Evolutionary conservation across 2,888 invertebrate genomes (phyloP).

Genomic region (Xylocampa areola): DNA sequence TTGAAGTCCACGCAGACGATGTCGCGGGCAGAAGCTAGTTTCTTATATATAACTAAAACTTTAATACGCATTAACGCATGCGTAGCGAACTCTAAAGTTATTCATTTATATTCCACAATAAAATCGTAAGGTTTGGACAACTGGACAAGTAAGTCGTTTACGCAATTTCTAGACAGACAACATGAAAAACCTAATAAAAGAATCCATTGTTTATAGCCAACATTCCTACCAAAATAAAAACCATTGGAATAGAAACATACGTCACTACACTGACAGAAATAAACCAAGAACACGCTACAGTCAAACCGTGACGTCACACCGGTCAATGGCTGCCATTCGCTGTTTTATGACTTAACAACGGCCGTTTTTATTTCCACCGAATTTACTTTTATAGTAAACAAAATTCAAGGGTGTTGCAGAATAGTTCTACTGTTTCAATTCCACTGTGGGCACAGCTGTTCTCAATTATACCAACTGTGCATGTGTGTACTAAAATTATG

Average conservation of each 20-base stretch:
- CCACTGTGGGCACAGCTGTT: conserved; percentile 37
- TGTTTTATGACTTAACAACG: conserved; percentile 43
- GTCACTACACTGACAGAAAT: conserved; percentile 32
- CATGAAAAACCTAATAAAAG: neutral
- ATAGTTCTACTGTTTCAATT: conserved; percentile 25
- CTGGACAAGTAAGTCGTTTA: neutral
- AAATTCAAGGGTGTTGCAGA: conserved; percentile 14
- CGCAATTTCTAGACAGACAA: neutral
- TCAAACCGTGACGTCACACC: conserved; percentile 32
- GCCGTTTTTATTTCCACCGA: conserved; percentile 33
- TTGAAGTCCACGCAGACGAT: too few relatives aligned
- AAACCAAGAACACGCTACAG: conserved; percentile 23
- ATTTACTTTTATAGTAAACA: conserved; percentile 43
- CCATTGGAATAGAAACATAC: conserved; percentile 25
- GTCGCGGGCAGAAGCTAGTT: too few relatives aligned
- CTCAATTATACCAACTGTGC: conserved; percentile 31
- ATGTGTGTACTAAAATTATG: conserved; percentile 20
- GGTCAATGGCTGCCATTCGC: conserved; percentile 41
- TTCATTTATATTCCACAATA: too few relatives aligned
- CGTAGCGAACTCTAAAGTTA: too few relatives aligned
- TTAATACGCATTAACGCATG: too few relatives aligned
- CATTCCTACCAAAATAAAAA: conserved; percentile 18
- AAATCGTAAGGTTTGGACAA: too few relatives aligned
- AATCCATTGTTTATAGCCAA: conserved; percentile 3
- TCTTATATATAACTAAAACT: too few relatives aligned